Base-by-base conservation (phyloP, 2,797 vertebrate species). In the Periophthalmus magnuspinnatus region DNA sequence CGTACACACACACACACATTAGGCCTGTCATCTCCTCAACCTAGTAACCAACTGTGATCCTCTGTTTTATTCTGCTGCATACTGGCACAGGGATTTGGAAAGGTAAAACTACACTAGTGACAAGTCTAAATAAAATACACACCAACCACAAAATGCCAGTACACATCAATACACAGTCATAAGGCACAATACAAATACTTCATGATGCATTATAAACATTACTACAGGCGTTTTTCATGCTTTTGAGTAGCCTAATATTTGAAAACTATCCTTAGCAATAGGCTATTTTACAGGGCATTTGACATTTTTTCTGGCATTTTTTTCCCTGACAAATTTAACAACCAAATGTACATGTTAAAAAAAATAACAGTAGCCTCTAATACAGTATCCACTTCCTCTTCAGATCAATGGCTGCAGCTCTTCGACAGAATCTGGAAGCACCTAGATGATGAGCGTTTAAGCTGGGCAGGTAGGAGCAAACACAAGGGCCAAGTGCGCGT, bases 401-500 rank as follows among this genome's bases (percentile, higher is more conserved):
- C 54, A 57, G 95, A 93, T 95, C 94, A 94, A 92, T 92, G 92
- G 95, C 92, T 93, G 93, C 93, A 95, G 94, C 94, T 95, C 94
- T 83, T 79, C 77, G 73, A 93, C 87, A 83, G 93, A 94, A 95
- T 95, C 94, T 94, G 96, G 95, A 95, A 95, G 92, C 95, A 93
- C 94, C 95, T 95, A 96, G 96, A 96, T 96, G 94, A 95, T 94
- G 95, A 93, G 93, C 95, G 94, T 95, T 97, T 96, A 96, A 95
- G 94, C 92, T 92, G 93, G 94, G 83, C 95, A 93, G 91, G 94
- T 95, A 96, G 96, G 95, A 94, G 94, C 95, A 95, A 95, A 95
- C 95, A 95, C 96, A 95, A 93, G 94, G 95, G 95, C 88, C 90
- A 91, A 96, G 93, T 95, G 95, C 94, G 94, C 94, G 95, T 94